phyloP scores from a whole-genome alignment of 2,113 vertebrate genomes.

The Indri indri region DNA sequence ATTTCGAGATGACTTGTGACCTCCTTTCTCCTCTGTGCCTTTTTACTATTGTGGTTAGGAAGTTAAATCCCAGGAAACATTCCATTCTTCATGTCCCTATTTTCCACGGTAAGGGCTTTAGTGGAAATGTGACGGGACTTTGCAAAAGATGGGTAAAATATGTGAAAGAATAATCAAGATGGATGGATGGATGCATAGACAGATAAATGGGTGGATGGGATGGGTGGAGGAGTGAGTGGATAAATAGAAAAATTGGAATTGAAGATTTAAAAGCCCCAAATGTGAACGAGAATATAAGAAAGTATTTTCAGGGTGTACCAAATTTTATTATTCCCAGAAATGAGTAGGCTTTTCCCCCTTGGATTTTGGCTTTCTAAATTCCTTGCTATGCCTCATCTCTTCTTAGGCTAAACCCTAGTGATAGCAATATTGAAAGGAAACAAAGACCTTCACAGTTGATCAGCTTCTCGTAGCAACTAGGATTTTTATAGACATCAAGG shows the following conservation, averaged over 20 bases:
- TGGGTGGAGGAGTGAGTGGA: not conserved
- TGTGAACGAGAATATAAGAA: not conserved
- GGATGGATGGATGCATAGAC: too few species aligned
- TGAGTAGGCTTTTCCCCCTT: not conserved
- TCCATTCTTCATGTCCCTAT: not conserved
- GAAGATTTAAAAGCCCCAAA: not conserved
- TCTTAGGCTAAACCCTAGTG: not conserved
- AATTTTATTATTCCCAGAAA: not conserved
- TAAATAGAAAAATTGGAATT: not conserved
- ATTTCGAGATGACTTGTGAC: not conserved
- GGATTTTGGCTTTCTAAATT: not conserved
- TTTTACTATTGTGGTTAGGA: not conserved
- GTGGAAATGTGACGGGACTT: not conserved
- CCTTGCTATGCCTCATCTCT: not conserved
- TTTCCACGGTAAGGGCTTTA: not conserved
- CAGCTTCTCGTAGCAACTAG: not conserved
- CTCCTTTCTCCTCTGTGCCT: not conserved
- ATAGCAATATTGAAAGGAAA: not conserved
- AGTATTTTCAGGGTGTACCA: not conserved
- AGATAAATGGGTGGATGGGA: too few species aligned
- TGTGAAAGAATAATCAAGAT: not conserved
- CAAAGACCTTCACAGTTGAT: not conserved
- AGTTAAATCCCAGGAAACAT: not conserved
- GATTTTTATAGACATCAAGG: not conserved
- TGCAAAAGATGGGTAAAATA: not conserved